phyloP scores from a whole-genome alignment of 2,113 vertebrate species.

The Psilopsiagon aurifrons region DNA sequence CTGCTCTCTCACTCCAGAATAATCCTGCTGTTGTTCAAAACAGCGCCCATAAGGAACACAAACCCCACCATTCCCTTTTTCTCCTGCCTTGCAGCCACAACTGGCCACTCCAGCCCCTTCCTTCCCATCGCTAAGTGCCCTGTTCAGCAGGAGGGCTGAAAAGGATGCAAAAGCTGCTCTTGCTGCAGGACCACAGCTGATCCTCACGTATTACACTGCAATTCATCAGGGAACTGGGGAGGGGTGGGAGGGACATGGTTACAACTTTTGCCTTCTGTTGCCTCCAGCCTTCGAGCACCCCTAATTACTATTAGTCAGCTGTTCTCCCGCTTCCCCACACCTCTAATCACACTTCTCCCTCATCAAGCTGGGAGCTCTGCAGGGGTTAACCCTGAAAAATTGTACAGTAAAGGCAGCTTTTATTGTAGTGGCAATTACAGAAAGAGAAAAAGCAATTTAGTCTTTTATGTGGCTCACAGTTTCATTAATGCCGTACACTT shows the following conservation, averaged over 20 bases:
- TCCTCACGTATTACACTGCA: background rate
- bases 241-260: background rate
- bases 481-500: conserved; percentile 46
- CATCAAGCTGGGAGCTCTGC: conserved; percentile 25
- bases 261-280: background rate
- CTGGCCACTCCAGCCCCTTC: background rate
- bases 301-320: background rate
- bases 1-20: background rate
- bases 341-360: conserved; percentile 19
- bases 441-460: conserved; percentile 56
- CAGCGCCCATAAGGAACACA: background rate
- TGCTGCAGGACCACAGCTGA: background rate
- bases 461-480: conserved; percentile 41
- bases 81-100: background rate
- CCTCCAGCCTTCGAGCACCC: background rate
- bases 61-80: background rate
- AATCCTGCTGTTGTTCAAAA: background rate
- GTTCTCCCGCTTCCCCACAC: background rate
- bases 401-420: conserved; percentile 44
- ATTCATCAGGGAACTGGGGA: background rate
- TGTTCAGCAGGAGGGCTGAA: background rate
- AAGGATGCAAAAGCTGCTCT: background rate
- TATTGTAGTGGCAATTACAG: conserved; percentile 55
- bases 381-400: conserved; percentile 41
- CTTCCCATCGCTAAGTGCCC: background rate